These are phyloP conservation scores for Mamestra configurata DNA, from an alignment of 1,140 invertebrate species.

Conservation along the genomic window DNA sequence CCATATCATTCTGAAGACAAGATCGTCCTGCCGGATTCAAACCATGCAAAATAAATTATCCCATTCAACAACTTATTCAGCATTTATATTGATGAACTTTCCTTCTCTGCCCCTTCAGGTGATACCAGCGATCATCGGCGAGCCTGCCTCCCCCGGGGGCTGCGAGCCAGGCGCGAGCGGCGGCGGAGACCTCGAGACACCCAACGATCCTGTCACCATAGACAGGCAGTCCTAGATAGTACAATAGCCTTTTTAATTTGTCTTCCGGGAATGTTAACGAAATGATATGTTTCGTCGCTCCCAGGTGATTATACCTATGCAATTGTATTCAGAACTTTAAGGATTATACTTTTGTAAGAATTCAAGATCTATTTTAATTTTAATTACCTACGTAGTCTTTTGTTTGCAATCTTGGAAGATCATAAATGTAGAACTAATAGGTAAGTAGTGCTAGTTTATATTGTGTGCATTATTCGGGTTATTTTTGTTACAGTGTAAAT, in stretches of 20 bases:
- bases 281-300: no score
- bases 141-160: slow-evolving; percentile 6
- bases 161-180: background rate
- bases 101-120: slow-evolving; percentile 56
- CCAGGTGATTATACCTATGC: no score
- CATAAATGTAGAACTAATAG: background rate
- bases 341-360: no score
- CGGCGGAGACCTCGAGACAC: slow-evolving; percentile 46
- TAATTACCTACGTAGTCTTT: background rate
- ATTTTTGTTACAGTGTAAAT: background rate
- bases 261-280: background rate
- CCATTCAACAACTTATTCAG: no score
- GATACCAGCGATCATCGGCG: slow-evolving; percentile 69
- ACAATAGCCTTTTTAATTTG: background rate
- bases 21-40: no score
- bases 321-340: no score
- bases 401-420: background rate
- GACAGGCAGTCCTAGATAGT: slow-evolving; percentile 33
- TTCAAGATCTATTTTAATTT: background rate
- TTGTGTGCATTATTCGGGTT: slow-evolving; percentile 5
- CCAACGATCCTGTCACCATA: slow-evolving; percentile 60
- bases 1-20: no score
- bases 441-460: background rate
- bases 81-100: background rate
- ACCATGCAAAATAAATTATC: no score